Evolutionary conservation across 2,113 vertebrate species (phyloP).

Genomic region (Onychostruthus taczanowskii): DNA sequence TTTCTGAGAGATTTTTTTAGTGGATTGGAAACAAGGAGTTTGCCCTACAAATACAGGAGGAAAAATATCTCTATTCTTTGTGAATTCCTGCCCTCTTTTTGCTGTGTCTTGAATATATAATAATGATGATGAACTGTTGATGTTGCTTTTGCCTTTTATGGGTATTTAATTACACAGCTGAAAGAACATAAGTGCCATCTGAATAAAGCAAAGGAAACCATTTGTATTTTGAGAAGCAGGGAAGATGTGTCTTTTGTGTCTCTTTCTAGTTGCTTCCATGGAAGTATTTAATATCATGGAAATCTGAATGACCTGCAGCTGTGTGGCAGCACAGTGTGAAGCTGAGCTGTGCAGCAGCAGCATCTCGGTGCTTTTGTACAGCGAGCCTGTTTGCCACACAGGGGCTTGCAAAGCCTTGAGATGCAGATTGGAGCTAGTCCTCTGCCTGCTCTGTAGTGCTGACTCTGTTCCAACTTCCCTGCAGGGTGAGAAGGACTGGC

Average conservation of each 20-base stretch:
- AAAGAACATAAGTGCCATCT: conserved; percentile 18
- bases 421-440: not conserved
- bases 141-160: conserved; percentile 21
- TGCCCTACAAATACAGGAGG: not conserved
- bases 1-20: not conserved
- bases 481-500: conserved; percentile 97
- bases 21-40: not conserved
- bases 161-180: conserved; percentile 42
- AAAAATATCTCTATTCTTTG: not conserved
- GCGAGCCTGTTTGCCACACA: not conserved
- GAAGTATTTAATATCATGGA: not conserved
- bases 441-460: not conserved
- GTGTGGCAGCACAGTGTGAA: not conserved
- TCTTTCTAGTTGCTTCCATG: conserved; percentile 12
- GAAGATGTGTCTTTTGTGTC: conserved; percentile 24
- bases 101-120: not conserved
- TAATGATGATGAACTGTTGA: conserved; percentile 5
- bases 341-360: not conserved
- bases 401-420: not conserved
- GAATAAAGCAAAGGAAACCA: conserved; percentile 39
- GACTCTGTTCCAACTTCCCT: not conserved
- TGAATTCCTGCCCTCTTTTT: not conserved
- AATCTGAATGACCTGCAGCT: conserved; percentile 49
- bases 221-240: conserved; percentile 28
- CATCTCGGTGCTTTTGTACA: not conserved